phyloP scores from a whole-genome alignment of 1,140 invertebrate species.

The Drosophila littoralis region DNA sequence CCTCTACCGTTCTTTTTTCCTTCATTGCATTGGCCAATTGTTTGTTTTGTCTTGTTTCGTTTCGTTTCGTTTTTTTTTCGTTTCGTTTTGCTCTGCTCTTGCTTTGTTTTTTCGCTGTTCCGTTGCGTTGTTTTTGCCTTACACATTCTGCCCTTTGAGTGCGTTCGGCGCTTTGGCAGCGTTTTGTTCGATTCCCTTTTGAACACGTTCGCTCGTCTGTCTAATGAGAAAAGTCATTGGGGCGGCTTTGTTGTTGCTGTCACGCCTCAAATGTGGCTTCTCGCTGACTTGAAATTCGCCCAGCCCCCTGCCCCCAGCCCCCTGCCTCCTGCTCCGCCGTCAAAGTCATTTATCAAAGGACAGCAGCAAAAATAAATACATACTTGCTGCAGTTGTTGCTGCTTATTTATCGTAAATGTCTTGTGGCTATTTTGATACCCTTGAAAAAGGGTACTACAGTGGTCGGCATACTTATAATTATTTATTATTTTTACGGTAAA shows the following conservation, averaged over 20 bases:
- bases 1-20: slow-evolving; percentile 1
- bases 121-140: slow-evolving; percentile 34
- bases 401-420: slow-evolving; percentile 65
- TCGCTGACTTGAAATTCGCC: slow-evolving; percentile 6
- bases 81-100: background rate
- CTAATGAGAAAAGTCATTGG: slow-evolving; percentile 79
- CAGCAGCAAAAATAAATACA: slow-evolving; percentile 54
- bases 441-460: background rate
- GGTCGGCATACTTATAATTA: no score
- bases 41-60: slow-evolving; percentile 61
- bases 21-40: slow-evolving; percentile 70
- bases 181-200: slow-evolving; percentile 69
- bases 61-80: background rate
- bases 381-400: slow-evolving; percentile 52
- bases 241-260: background rate
- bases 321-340: slow-evolving; percentile 12
- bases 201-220: slow-evolving; percentile 59
- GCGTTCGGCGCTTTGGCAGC: slow-evolving; percentile 42
- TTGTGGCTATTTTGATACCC: background rate
- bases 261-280: slow-evolving; percentile 49
- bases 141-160: slow-evolving; percentile 66
- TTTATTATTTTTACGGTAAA: no score
- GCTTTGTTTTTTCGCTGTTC: background rate
- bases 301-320: background rate
- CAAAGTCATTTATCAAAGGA: slow-evolving; percentile 77